A percentile compares a stretch with the other conserved stretches of the same genome.
Evolutionary conservation across 2,113 vertebrate species (phyloP).

Genomic region (Bos javanicus): DNA sequence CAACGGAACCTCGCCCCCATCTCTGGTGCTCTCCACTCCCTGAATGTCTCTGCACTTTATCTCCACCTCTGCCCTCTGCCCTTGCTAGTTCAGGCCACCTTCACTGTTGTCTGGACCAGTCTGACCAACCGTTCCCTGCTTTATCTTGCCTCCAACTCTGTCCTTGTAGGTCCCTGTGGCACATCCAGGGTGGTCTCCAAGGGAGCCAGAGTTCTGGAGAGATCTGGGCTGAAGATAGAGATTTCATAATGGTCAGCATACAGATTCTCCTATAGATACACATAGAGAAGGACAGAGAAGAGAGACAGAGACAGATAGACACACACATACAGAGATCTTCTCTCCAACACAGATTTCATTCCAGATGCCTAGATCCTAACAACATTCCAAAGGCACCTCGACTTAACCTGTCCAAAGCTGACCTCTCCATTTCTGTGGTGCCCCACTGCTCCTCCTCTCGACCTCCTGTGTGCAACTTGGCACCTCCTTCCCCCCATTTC

Average conservation of each 20-base stretch:
- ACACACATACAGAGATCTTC: neutral
- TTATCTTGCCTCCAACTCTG: neutral
- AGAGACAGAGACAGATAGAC: neutral
- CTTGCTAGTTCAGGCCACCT: neutral
- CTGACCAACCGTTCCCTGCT: neutral
- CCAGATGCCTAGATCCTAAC: neutral
- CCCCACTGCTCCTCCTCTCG: neutral
- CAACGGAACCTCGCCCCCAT: neutral
- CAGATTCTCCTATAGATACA: neutral
- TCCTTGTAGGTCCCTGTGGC: neutral
- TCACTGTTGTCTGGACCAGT: neutral
- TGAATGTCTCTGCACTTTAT: neutral
- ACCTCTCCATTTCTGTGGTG: neutral
- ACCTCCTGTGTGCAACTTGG: rapidly evolving
- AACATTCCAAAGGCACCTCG: neutral
- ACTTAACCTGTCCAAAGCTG: neutral
- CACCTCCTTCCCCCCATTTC: neutral
- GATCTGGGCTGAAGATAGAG: neutral
- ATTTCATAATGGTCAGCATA: neutral
- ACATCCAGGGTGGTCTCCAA: neutral
- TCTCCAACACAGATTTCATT: neutral
- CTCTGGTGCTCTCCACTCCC: neutral
- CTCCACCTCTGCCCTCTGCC: neutral
- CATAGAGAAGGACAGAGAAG: neutral
- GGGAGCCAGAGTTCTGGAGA: neutral